Conservation (phyloP, 2,113 vertebrate species). For the Myodes glareolus region DNA sequence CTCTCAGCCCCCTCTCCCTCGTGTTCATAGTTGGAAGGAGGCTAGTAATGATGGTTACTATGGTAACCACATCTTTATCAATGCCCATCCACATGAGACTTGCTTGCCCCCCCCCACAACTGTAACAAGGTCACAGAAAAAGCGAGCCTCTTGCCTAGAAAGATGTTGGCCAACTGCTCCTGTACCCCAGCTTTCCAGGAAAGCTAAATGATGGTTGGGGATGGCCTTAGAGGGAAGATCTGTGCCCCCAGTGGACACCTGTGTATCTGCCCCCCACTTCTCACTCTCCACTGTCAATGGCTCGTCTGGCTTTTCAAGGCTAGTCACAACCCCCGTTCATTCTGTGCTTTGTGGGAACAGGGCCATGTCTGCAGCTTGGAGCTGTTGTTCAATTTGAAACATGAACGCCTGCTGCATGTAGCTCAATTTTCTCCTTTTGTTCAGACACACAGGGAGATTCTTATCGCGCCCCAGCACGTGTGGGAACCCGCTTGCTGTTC, state of each 20-base stretch:
- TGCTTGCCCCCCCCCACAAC: neutral
- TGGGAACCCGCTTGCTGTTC: neutral
- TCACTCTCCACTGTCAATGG: neutral
- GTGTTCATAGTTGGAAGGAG: neutral
- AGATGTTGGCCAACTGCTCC: neutral
- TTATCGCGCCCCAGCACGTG: neutral
- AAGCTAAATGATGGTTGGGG: neutral
- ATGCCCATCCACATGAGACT: neutral
- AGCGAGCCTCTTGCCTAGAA: neutral
- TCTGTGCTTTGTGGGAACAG: neutral
- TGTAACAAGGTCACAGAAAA: neutral
- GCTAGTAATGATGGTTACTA: conserved; percentile 38
- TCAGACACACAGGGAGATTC: neutral
- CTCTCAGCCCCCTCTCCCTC: neutral
- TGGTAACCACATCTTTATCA: conserved; percentile 28
- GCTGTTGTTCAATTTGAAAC: neutral
- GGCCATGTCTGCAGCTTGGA: neutral
- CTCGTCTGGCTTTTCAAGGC: neutral
- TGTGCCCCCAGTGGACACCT: neutral
- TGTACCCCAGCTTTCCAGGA: neutral
- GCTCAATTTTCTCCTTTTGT: neutral
- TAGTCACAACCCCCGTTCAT: neutral
- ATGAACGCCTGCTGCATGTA: neutral
- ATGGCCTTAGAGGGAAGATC: neutral
- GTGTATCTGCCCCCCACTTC: neutral